These are phyloP conservation scores for Steatocranus sp. DNA, from an alignment of 2,797 vertebrate species.

Conservation along the genomic window DNA sequence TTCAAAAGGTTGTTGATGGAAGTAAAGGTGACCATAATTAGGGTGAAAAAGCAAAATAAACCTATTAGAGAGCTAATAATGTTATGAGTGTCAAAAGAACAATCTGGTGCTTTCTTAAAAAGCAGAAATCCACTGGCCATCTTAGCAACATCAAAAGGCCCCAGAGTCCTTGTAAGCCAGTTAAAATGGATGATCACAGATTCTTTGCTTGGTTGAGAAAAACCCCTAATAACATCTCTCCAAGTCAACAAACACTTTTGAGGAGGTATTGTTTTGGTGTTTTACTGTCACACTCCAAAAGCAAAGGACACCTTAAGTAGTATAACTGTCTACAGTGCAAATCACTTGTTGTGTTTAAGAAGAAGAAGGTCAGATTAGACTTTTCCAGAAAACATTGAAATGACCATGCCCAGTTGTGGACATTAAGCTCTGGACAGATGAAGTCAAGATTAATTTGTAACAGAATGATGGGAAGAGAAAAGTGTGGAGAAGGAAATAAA, in stretches of 20 bases:
- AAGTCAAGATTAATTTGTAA: not conserved
- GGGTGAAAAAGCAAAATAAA: not conserved
- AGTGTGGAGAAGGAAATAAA: not conserved
- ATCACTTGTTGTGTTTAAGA: not conserved
- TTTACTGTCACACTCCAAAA: not conserved
- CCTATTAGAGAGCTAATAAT: not conserved
- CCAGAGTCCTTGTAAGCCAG: not conserved
- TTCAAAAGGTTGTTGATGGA: not conserved
- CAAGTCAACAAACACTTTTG: not conserved
- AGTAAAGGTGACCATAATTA: not conserved
- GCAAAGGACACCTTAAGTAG: not conserved
- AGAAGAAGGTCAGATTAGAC: not conserved
- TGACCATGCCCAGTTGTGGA: accelerated
- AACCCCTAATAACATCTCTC: not conserved
- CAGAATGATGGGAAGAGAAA: not conserved
- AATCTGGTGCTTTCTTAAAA: not conserved
- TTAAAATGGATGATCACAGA: not conserved
- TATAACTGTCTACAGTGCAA: not conserved
- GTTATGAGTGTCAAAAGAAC: not conserved
- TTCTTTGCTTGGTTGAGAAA: not conserved
- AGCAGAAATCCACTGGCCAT: not conserved
- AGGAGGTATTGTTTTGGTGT: not conserved
- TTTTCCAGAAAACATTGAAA: not conserved
- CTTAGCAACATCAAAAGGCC: not conserved
- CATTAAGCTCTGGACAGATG: not conserved